phyloP scores from a whole-genome alignment of 1,140 invertebrate species.

The Megalonaias nervosa region DNA sequence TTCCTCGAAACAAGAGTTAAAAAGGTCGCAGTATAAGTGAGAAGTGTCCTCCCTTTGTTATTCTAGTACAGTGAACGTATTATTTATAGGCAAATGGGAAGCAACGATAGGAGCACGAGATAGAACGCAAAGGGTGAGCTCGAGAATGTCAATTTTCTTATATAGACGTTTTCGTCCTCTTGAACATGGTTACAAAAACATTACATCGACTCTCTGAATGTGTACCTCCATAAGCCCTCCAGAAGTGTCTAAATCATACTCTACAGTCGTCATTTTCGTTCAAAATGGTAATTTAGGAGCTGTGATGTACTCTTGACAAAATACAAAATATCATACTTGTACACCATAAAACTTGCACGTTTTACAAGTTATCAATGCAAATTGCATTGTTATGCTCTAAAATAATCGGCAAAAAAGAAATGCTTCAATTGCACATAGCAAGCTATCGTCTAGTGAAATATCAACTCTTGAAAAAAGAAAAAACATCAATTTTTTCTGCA shows the following conservation, averaged over 20 bases:
- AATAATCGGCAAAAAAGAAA: not conserved
- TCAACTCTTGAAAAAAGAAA: slow-evolving; percentile 5
- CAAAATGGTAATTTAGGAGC: slow-evolving; percentile 71
- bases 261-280: slow-evolving; percentile 76
- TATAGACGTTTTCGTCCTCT: not conserved
- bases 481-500: slow-evolving; percentile 1
- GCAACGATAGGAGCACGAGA: not conserved
- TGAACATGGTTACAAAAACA: not conserved
- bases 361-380: slow-evolving; percentile 6
- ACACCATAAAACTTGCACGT: not conserved
- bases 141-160: not conserved
- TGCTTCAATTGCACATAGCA: not conserved
- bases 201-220: slow-evolving; percentile 15
- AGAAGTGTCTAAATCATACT: slow-evolving; percentile 78
- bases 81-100: not conserved
- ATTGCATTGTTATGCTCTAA: not conserved
- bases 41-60: not conserved
- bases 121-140: not conserved
- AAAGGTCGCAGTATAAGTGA: no score
- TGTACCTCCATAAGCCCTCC: slow-evolving; percentile 80
- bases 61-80: not conserved
- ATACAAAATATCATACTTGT: slow-evolving; percentile 4
- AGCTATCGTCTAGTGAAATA: not conserved
- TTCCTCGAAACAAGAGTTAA: no score
- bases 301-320: slow-evolving; percentile 79